Conservation (phyloP, 2,797 vertebrate species). For the Masticophis lateralis region DNA sequence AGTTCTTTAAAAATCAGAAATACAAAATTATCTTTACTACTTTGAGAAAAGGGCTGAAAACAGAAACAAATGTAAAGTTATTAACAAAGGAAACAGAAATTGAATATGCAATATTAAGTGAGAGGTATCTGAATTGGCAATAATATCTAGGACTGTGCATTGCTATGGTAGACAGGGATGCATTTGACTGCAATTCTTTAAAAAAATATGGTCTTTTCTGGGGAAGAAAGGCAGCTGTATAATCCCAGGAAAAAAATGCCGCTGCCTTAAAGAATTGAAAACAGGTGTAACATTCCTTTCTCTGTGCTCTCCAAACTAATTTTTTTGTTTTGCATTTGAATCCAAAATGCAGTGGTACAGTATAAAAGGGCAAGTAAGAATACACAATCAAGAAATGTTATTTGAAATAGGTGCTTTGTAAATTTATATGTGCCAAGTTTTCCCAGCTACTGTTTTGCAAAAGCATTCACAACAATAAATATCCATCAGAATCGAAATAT, state of each 20-base stretch:
- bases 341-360: background rate
- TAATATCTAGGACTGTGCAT: background rate
- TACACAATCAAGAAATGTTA: background rate
- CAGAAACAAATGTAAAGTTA: no score
- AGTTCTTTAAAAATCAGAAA: no score
- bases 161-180: background rate
- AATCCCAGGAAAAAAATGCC: background rate
- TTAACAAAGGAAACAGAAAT: background rate
- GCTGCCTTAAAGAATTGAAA: background rate
- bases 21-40: no score
- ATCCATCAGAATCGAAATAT: background rate
- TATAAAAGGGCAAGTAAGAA: background rate
- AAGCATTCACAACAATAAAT: background rate
- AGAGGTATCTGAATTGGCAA: background rate
- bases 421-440: background rate
- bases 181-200: background rate
- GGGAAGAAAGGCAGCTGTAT: background rate
- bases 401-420: background rate
- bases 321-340: background rate
- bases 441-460: background rate
- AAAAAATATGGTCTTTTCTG: background rate
- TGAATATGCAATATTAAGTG: background rate
- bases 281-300: background rate
- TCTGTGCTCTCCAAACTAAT: background rate
- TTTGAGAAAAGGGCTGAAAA: no score